Conservation (phyloP, 1,140 invertebrate species). For the Anoplophora glabripennis region DNA sequence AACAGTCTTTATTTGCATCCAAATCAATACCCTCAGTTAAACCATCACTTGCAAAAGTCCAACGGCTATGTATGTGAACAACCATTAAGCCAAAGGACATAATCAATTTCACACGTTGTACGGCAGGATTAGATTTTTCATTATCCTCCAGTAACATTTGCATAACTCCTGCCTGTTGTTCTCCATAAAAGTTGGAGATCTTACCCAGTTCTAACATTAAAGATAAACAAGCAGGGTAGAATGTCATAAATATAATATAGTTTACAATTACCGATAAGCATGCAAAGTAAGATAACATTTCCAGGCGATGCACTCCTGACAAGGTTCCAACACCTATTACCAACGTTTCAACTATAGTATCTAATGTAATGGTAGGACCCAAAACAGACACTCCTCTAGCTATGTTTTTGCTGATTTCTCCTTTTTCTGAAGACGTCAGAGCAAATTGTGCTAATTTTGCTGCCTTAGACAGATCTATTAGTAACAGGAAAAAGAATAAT, state of each 20-base stretch:
- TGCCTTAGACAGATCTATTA: slow-evolving; percentile 75
- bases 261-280: slow-evolving; percentile 39
- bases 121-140: slow-evolving; percentile 73
- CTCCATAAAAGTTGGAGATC: slow-evolving; percentile 33
- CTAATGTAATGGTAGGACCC: slow-evolving; percentile 73
- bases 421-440: slow-evolving; percentile 60
- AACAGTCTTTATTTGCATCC: slow-evolving; percentile 35
- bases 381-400: slow-evolving; percentile 68
- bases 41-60: slow-evolving; percentile 43
- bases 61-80: slow-evolving; percentile 72
- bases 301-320: slow-evolving; percentile 52
- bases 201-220: slow-evolving; percentile 34
- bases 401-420: slow-evolving; percentile 63
- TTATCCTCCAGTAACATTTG: slow-evolving; percentile 35
- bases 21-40: slow-evolving; percentile 23
- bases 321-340: slow-evolving; percentile 77
- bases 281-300: slow-evolving; percentile 38
- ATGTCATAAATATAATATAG: slow-evolving; percentile 41
- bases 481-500: slow-evolving; percentile 46
- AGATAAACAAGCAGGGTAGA: slow-evolving; percentile 40
- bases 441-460: slow-evolving; percentile 69
- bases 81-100: slow-evolving; percentile 88
- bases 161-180: slow-evolving; percentile 26
- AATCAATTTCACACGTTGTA: slow-evolving; percentile 89
- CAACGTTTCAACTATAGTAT: slow-evolving; percentile 72